Evolutionary conservation across 2,888 invertebrate species (phyloP).

Genomic region (Pristionchus maxplancki): DNA sequence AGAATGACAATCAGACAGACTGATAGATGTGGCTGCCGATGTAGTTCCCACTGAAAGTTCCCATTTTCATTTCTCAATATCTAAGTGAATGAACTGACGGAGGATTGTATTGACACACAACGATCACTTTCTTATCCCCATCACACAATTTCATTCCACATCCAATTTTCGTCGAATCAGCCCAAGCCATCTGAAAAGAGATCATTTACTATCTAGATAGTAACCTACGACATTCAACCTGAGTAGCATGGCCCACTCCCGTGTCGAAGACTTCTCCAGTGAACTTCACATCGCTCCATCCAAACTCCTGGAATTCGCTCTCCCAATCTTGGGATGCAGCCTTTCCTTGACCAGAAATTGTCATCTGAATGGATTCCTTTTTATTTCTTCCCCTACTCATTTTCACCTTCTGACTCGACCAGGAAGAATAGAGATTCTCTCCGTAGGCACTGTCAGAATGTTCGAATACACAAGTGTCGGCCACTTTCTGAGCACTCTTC

Average conservation of each 20-base stretch:
- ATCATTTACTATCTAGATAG: neutral
- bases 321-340: constrained; percentile 50
- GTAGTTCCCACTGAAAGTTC: no score
- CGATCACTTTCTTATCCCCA: constrained; percentile 51
- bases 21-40: neutral
- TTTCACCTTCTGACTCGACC: neutral
- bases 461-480: constrained; percentile 24
- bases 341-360: neutral
- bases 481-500: neutral
- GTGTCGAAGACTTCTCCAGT: constrained; percentile 52
- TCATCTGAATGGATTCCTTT: neutral
- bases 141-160: constrained; percentile 51
- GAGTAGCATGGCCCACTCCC: constrained; percentile 58
- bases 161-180: constrained; percentile 44
- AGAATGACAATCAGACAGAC: neutral
- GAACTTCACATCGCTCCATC: constrained; percentile 55
- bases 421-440: neutral
- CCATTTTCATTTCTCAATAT: no score
- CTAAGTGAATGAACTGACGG: neutral
- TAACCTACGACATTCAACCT: no score
- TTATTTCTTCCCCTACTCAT: neutral
- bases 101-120: constrained; percentile 43
- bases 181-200: constrained; percentile 53
- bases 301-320: constrained; percentile 55
- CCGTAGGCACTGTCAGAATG: neutral